phyloP scores from a whole-genome alignment of 2,797 vertebrate genomes.

The Galagoides demidoff region DNA sequence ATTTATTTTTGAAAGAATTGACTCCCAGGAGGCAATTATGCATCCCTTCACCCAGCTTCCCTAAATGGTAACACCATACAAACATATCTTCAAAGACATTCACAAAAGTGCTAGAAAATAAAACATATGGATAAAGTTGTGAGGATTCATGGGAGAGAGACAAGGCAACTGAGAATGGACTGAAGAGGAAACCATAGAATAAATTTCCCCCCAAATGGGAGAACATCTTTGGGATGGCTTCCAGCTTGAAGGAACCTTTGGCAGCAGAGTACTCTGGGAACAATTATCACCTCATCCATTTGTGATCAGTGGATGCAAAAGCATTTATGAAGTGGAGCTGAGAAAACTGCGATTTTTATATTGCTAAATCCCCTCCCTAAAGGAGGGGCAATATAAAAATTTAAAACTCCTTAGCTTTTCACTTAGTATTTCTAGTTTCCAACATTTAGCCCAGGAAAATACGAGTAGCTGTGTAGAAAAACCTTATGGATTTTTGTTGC shows the following conservation, averaged over 20 bases:
- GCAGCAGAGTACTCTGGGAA: not conserved
- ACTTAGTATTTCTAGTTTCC: slow-evolving; percentile 1
- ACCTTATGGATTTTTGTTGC: not conserved
- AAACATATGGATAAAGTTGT: not conserved
- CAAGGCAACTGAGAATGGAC: not conserved
- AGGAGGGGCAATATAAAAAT: not conserved
- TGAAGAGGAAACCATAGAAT: not conserved
- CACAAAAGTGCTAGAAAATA: not conserved
- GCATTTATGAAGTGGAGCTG: not conserved
- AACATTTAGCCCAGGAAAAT: not conserved
- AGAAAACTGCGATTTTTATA: not conserved
- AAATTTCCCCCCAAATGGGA: not conserved
- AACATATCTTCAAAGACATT: not conserved
- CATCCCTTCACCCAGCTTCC: not conserved
- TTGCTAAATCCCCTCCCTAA: too few species aligned
- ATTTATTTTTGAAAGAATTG: not conserved
- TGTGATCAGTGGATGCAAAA: not conserved
- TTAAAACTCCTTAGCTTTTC: not conserved
- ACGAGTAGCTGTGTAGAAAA: not conserved
- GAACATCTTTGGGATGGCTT: not conserved
- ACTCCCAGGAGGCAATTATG: not conserved
- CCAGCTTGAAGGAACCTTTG: not conserved
- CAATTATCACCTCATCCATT: not conserved
- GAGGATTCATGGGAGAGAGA: not conserved
- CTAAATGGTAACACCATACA: not conserved